Conservation (phyloP, 2,113 vertebrate species). For the Scomber colias region DNA sequence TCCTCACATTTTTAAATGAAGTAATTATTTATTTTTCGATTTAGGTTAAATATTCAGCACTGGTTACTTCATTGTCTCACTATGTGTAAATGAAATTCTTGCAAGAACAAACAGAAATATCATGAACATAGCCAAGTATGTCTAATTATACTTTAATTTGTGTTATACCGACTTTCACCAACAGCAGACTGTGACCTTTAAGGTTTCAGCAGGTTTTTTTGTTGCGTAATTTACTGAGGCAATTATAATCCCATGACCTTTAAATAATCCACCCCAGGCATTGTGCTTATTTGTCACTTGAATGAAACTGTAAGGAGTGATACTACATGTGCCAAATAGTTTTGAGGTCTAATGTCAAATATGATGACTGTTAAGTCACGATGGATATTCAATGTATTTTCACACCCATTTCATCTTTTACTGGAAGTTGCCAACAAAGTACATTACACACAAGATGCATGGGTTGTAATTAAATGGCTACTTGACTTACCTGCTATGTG, state of each 20-base stretch:
- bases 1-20: no score
- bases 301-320: no score
- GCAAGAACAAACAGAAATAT: neutral
- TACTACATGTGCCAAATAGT: no score
- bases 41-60: no score
- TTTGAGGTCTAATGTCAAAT: neutral
- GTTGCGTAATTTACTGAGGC: neutral
- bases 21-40: no score
- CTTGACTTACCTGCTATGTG: neutral
- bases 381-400: neutral
- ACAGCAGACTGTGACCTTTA: slow-evolving; percentile 2
- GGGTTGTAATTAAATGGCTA: neutral
- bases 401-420: neutral
- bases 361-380: neutral
- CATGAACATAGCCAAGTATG: no score
- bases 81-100: no score
- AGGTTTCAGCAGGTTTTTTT: neutral
- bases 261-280: neutral
- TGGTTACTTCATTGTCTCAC: no score
- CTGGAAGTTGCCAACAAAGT: neutral
- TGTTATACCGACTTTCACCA: no score
- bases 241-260: slow-evolving; percentile 23
- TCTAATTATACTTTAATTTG: no score
- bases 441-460: neutral
- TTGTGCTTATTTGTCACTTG: neutral